Percentiles rank a stretch among this genome's conserved stretches.
Evolutionary conservation across 2,888 invertebrate genomes (phyloP).

Genomic region (Drosophila mimica): DNA sequence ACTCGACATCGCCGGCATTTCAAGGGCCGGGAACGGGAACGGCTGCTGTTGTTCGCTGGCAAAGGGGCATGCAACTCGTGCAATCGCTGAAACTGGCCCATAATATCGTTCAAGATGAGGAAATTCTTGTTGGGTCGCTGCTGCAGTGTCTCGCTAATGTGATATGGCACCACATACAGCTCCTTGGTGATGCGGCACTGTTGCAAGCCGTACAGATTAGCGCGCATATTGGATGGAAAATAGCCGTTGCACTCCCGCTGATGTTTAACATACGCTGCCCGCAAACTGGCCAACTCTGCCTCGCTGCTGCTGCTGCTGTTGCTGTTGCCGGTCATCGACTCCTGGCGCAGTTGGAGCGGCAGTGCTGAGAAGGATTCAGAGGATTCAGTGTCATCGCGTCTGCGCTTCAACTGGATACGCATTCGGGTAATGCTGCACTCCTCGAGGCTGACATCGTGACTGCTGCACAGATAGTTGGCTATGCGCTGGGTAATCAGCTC

Average conservation of each 20-base stretch:
- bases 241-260: slow-evolving; percentile 62
- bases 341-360: slow-evolving; percentile 47
- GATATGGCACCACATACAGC: slow-evolving; percentile 62
- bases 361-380: slow-evolving; percentile 12
- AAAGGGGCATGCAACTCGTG: slow-evolving; percentile 47
- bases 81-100: slow-evolving; percentile 59
- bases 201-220: slow-evolving; percentile 61
- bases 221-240: slow-evolving; percentile 64
- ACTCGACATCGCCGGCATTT: slow-evolving; percentile 53
- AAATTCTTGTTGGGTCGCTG: slow-evolving; percentile 60
- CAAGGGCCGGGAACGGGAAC: slow-evolving; percentile 15
- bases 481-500: slow-evolving; percentile 63
- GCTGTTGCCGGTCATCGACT: background rate
- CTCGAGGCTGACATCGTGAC: slow-evolving; percentile 33
- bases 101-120: slow-evolving; percentile 60
- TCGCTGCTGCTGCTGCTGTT: slow-evolving; percentile 29
- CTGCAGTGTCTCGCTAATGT: slow-evolving; percentile 63
- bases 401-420: slow-evolving; percentile 49
- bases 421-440: slow-evolving; percentile 62
- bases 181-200: slow-evolving; percentile 65
- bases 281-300: slow-evolving; percentile 43
- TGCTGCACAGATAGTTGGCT: slow-evolving; percentile 54
- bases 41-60: background rate
- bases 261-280: slow-evolving; percentile 60
- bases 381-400: slow-evolving; percentile 26